Conservation (phyloP, 2,797 vertebrate genomes). For the Syndactyla subalaris region DNA sequence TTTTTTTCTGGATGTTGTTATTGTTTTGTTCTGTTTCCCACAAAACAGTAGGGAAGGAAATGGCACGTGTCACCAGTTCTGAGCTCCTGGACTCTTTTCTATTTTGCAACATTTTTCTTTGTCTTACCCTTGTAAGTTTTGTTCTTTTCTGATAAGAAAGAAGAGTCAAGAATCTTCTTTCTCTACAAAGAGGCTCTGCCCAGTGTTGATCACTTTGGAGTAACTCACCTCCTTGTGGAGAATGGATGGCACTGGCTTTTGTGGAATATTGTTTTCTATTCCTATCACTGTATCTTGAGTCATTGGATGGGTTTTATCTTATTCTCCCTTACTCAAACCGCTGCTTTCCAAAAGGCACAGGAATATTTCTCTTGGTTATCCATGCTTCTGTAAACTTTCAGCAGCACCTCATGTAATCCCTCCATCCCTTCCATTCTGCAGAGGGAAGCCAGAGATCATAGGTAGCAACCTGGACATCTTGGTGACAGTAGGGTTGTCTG, state of each 20-base stretch:
- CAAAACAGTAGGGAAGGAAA: neutral
- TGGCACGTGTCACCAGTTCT: neutral
- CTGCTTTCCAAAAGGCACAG: neutral
- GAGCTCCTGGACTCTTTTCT: neutral
- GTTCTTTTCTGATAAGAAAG: neutral
- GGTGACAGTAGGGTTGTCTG: constrained; percentile 86
- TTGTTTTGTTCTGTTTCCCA: neutral
- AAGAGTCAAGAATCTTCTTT: neutral
- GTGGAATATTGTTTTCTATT: neutral
- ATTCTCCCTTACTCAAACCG: neutral
- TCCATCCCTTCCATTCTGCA: constrained; percentile 54
- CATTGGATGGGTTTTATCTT: neutral
- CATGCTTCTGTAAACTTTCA: neutral
- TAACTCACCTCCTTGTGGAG: neutral
- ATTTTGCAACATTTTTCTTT: neutral
- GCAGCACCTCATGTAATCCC: neutral
- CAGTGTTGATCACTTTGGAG: neutral
- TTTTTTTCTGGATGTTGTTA: neutral
- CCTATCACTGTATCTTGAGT: neutral
- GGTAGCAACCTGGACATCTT: constrained; percentile 93
- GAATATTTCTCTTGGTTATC: neutral
- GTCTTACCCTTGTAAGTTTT: neutral
- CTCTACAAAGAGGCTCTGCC: neutral
- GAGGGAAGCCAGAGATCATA: constrained; percentile 91
- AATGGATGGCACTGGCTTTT: neutral